Evolutionary conservation across 2,888 invertebrate species (phyloP).

Genomic region (Noctua comes): DNA sequence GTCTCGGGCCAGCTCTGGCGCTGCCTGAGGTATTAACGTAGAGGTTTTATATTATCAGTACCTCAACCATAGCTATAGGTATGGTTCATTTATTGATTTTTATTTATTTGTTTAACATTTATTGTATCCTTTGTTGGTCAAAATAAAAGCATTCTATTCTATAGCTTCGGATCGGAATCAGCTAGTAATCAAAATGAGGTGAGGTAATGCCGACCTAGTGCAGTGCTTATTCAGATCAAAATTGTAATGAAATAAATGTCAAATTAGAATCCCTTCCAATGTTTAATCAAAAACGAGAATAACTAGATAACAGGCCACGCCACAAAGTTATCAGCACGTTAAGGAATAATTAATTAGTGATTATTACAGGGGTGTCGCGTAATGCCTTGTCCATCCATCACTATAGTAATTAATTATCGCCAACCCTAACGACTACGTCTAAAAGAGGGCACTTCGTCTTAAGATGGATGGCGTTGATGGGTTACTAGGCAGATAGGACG

Average conservation of each 20-base stretch:
- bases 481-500: neutral
- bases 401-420: conserved; percentile 55
- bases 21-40: no score
- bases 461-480: conserved; percentile 49
- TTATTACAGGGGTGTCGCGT: conserved; percentile 53
- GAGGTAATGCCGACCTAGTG: neutral
- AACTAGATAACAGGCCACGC: conserved; percentile 29
- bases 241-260: neutral
- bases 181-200: neutral
- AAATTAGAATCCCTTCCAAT: neutral
- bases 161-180: neutral
- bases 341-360: conserved; percentile 47
- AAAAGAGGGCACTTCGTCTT: conserved; percentile 46
- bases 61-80: neutral
- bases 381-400: conserved; percentile 57
- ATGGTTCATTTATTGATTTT: neutral
- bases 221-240: neutral
- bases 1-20: neutral
- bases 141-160: neutral
- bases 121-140: neutral
- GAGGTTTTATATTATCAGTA: neutral
- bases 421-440: conserved; percentile 43
- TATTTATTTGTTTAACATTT: neutral
- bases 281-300: conserved; percentile 26
- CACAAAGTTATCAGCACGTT: conserved; percentile 42